Evolutionary conservation across 2,888 invertebrate genomes (phyloP).

Genomic region (Fragum sueziense): DNA sequence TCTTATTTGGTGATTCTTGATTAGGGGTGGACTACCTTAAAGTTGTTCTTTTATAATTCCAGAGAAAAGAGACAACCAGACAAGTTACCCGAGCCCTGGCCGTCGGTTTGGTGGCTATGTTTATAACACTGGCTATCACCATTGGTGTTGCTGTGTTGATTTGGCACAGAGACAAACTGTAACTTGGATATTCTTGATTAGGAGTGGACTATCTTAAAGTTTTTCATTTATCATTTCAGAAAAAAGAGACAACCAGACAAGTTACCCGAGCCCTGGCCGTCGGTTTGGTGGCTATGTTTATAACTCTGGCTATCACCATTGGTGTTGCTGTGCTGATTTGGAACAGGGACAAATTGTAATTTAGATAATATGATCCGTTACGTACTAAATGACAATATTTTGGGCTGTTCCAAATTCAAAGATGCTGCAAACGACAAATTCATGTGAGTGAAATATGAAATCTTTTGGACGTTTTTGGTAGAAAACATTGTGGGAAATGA

Average conservation of each 20-base stretch:
- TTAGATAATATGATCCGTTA: no score
- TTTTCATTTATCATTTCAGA: neutral
- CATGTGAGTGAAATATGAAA: no score
- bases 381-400: no score
- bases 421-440: no score
- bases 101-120: neutral
- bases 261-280: neutral
- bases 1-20: no score
- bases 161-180: neutral
- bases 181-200: neutral
- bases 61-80: neutral
- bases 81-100: neutral
- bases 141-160: neutral
- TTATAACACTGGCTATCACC: neutral
- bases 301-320: no score
- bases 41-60: neutral
- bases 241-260: neutral
- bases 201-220: no score
- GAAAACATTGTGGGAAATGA: no score
- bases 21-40: no score
- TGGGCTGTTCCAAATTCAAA: no score
- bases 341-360: no score
- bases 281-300: neutral
- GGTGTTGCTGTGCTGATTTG: neutral
- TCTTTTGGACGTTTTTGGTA: no score